Conservation (phyloP, 1,140 invertebrate genomes). For the Alviniconcha marisindica region DNA sequence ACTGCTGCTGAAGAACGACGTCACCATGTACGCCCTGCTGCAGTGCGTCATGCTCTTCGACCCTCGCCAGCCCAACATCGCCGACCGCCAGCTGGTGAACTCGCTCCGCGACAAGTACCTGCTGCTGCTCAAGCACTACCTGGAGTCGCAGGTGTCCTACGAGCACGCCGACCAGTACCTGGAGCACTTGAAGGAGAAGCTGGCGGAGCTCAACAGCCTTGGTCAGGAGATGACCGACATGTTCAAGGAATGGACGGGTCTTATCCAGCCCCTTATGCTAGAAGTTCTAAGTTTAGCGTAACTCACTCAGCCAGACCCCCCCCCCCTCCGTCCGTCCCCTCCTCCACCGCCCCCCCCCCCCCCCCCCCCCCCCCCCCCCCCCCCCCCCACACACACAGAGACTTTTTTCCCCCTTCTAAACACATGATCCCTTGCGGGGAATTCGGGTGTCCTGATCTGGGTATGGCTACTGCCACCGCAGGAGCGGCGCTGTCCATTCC, state of each 20-base stretch:
- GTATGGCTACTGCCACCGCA: no score
- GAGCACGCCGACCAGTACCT: slow-evolving; percentile 22
- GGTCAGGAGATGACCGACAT: slow-evolving; percentile 20
- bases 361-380: no score
- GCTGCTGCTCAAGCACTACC: slow-evolving; percentile 90
- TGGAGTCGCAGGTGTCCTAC: slow-evolving; percentile 82
- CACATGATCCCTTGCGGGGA: no score
- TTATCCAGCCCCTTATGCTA: slow-evolving; percentile 33
- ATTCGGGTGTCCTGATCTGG: no score
- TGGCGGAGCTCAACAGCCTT: slow-evolving; percentile 27
- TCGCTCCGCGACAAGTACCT: slow-evolving; percentile 91
- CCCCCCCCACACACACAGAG: no score
- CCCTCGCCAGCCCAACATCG: slow-evolving; percentile 86
- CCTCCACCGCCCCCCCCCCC: background rate
- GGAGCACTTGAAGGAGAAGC: slow-evolving; percentile 28
- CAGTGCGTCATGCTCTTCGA: slow-evolving; percentile 93
- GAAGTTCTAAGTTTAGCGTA: slow-evolving; percentile 32
- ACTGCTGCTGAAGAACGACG: slow-evolving; percentile 33
- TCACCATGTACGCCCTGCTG: slow-evolving; percentile 37
- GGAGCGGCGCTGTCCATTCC: no score
- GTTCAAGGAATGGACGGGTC: slow-evolving; percentile 33
- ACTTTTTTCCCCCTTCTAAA: no score
- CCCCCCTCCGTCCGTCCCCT: background rate
- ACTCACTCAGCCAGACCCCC: background rate
- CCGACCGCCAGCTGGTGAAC: slow-evolving; percentile 84